Conservation (phyloP, 1,140 invertebrate species). For the Dendrolimus kikuchii region DNA sequence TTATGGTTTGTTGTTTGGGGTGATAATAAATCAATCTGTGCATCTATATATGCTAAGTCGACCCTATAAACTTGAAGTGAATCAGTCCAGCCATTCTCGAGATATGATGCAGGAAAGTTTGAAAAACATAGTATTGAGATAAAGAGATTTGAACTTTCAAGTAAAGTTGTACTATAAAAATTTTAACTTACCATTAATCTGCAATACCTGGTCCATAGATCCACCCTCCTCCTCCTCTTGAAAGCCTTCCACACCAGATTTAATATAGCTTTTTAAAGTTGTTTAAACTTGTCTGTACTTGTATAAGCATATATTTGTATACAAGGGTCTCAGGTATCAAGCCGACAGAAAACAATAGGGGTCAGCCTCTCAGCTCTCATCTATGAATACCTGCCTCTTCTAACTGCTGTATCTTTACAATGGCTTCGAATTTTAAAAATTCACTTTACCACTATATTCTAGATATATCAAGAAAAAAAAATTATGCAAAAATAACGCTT, state of each 20-base stretch:
- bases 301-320: background rate
- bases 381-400: background rate
- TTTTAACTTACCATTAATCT: slow-evolving; percentile 1
- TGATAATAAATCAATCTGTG: background rate
- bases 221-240: too few relatives aligned
- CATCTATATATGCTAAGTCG: background rate
- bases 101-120: too few relatives aligned
- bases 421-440: background rate
- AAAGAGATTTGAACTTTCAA: too few relatives aligned
- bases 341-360: background rate
- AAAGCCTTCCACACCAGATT: too few relatives aligned
- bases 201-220: slow-evolving; percentile 1
- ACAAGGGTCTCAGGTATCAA: slow-evolving; percentile 1
- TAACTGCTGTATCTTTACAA: slow-evolving; percentile 1
- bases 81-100: background rate
- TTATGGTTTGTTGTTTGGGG: too few relatives aligned
- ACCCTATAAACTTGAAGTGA: background rate
- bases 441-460: background rate
- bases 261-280: too few relatives aligned
- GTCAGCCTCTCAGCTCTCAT: background rate
- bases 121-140: too few relatives aligned
- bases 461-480: background rate
- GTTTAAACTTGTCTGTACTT: background rate
- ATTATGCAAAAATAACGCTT: too few relatives aligned
- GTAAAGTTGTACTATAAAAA: too few relatives aligned